phyloP scores from a whole-genome alignment of 2,888 invertebrate genomes.

The Rhamnusium bicolor region DNA sequence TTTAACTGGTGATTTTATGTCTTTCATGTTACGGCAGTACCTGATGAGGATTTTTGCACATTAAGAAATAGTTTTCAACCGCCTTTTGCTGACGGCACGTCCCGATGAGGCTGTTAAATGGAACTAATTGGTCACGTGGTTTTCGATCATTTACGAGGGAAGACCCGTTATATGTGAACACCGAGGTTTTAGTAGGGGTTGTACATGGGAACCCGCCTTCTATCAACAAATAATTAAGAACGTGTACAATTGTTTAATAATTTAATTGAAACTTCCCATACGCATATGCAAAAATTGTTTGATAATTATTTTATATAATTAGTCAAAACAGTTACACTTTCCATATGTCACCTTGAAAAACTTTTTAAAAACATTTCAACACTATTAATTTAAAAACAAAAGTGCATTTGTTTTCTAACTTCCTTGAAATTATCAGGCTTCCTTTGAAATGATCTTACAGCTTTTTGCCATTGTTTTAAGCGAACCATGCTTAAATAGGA shows the following conservation, averaged over 20 bases:
- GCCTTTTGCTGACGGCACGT: too few species aligned
- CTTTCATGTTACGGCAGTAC: too few species aligned
- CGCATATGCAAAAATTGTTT: not conserved
- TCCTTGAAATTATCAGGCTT: slow-evolving; percentile 14
- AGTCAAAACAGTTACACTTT: slow-evolving; percentile 1
- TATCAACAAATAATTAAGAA: not conserved
- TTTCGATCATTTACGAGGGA: too few species aligned
- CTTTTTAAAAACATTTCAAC: slow-evolving; percentile 14
- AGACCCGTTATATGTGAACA: not conserved
- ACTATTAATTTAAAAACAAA: not conserved
- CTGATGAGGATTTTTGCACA: too few species aligned
- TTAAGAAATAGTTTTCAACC: too few species aligned
- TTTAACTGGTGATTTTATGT: too few species aligned
- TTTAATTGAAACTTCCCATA: not conserved
- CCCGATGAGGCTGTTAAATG: too few species aligned
- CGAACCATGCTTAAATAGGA: slow-evolving; percentile 21
- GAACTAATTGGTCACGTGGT: too few species aligned
- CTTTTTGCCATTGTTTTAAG: slow-evolving; percentile 24
- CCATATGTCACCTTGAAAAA: slow-evolving; percentile 10
- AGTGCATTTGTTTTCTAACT: slow-evolving; percentile 11
- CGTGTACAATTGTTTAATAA: not conserved
- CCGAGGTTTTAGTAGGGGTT: not conserved
- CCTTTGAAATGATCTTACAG: slow-evolving; percentile 2
- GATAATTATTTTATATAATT: slow-evolving; percentile 1
- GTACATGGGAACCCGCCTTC: not conserved